These are phyloP conservation scores for Anarrhichthys ocellatus DNA, from an alignment of 2,113 vertebrate genomes.

Conservation along the genomic window DNA sequence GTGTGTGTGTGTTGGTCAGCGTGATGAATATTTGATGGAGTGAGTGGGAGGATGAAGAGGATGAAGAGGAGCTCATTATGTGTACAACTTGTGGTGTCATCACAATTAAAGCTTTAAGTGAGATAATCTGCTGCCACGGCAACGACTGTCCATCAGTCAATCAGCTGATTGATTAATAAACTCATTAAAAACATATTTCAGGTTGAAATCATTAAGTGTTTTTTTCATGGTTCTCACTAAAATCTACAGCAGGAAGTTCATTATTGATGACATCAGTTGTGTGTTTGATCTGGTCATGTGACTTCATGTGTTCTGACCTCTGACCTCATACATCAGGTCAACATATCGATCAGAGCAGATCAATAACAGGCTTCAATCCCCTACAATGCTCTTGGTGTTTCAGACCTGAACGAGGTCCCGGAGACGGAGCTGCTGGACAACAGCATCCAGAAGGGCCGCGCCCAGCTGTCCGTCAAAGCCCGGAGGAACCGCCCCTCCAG, in stretches of 20 bases:
- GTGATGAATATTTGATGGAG: constrained; percentile 54
- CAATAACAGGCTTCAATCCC: neutral
- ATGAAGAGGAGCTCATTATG: neutral
- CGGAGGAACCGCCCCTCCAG: constrained; percentile 88
- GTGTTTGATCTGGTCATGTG: no score
- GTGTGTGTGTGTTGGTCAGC: constrained; percentile 21
- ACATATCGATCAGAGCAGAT: no score
- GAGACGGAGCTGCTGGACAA: constrained; percentile 92
- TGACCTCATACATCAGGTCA: neutral
- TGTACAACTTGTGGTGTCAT: no score
- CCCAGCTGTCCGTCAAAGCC: constrained; percentile 88
- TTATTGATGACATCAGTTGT: no score
- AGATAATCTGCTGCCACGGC: no score
- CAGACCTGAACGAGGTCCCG: constrained; percentile 92
- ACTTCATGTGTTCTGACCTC: neutral
- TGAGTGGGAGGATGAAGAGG: neutral
- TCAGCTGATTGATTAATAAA: no score
- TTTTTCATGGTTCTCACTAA: no score
- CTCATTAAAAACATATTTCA: no score
- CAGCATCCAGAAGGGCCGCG: constrained; percentile 92
- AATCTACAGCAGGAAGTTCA: no score
- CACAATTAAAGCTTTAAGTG: no score
- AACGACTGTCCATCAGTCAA: no score
- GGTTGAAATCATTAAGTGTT: no score
- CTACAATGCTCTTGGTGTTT: constrained; percentile 11